Conservation (phyloP, 2,797 vertebrate genomes). For the Cossypha heuglini region DNA sequence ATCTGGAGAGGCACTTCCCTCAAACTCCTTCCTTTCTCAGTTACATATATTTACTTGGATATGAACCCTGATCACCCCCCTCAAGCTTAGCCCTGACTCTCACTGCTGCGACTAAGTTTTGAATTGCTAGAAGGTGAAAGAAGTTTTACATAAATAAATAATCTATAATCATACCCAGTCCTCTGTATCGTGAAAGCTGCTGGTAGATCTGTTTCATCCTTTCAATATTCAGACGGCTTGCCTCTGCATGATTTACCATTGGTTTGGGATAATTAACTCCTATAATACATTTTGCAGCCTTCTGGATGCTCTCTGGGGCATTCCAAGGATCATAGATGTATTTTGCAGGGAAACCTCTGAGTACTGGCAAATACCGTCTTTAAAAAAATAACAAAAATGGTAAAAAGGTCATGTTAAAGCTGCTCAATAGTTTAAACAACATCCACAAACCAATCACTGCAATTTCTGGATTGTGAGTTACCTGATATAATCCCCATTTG, state of each 20-base stretch:
- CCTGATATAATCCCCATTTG: conserved; percentile 94
- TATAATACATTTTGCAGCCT: conserved; percentile 89
- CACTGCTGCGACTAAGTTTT: background rate
- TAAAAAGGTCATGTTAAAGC: background rate
- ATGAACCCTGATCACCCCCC: background rate
- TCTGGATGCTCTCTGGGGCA: conserved; percentile 91
- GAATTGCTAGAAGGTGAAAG: background rate
- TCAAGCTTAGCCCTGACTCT: background rate
- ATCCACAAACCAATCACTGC: background rate
- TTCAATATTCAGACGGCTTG: conserved; percentile 92
- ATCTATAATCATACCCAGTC: conserved; percentile 80
- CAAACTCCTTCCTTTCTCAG: background rate
- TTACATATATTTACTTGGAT: background rate
- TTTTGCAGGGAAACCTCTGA: conserved; percentile 90
- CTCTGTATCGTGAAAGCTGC: conserved; percentile 91
- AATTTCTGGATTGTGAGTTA: conserved; percentile 42
- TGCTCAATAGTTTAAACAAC: background rate
- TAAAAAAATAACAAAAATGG: background rate
- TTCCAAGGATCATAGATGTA: conserved; percentile 98
- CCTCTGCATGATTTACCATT: conserved; percentile 93
- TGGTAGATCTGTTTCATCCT: conserved; percentile 97
- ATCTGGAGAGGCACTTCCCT: background rate
- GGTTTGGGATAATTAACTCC: conserved; percentile 92
- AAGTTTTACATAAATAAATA: background rate
- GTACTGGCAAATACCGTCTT: conserved; percentile 90